A percentile compares a stretch with the other conserved stretches of the same genome.
These are phyloP conservation scores for Diorhabda sublineata DNA, from an alignment of 1,140 invertebrate species.

Conservation along the genomic window DNA sequence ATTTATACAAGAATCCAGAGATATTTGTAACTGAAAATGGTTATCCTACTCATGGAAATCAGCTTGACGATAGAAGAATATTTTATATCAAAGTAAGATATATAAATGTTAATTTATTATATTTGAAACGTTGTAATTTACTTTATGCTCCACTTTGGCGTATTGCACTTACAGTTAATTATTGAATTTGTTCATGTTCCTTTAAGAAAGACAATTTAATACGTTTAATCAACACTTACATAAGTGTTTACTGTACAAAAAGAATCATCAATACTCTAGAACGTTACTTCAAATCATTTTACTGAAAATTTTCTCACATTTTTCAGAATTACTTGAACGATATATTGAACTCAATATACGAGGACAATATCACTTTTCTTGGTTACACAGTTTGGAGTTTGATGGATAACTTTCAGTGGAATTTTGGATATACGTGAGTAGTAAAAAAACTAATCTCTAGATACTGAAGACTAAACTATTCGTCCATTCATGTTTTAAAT, in stretches of 20 bases:
- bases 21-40: conserved; percentile 70
- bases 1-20: conserved; percentile 55
- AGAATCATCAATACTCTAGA: too few species aligned
- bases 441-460: not conserved
- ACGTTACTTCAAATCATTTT: too few species aligned
- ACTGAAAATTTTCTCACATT: too few species aligned
- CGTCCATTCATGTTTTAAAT: not conserved
- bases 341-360: conserved; percentile 31
- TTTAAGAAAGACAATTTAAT: too few species aligned
- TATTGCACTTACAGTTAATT: too few species aligned
- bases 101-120: too few species aligned
- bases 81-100: conserved; percentile 16
- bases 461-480: not conserved
- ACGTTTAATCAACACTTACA: too few species aligned
- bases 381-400: conserved; percentile 61
- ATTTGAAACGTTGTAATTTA: too few species aligned
- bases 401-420: conserved; percentile 65
- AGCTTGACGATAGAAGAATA: conserved; percentile 16
- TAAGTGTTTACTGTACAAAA: too few species aligned
- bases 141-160: too few species aligned
- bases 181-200: too few species aligned
- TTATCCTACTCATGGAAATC: conserved; percentile 49
- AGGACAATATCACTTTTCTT: conserved; percentile 41
- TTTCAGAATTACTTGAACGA: conserved; percentile 7
- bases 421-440: not conserved